Evolutionary conservation across 35 echinoderm and acorn worm species (phyloP).

Genomic region (Strongylocentrotus purpuratus): DNA sequence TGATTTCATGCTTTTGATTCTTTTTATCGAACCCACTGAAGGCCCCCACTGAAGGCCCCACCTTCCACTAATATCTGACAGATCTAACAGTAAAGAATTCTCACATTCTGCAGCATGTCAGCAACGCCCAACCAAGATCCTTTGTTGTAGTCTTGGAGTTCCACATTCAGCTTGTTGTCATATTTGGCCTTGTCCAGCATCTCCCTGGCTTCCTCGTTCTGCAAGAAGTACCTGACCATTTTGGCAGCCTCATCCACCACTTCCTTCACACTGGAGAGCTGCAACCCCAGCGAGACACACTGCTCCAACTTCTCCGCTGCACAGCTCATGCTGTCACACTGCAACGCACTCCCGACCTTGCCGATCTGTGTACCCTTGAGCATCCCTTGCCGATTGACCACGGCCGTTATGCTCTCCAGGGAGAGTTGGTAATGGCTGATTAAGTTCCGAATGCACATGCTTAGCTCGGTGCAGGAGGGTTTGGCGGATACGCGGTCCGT

Average conservation of each 20-base stretch:
- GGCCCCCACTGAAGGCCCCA: no score
- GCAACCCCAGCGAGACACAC: background rate
- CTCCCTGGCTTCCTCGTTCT: conserved; percentile 23
- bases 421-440: conserved; percentile 43
- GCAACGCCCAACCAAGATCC: background rate
- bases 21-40: no score
- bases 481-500: conserved; percentile 10
- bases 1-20: no score
- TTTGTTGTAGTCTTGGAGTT: conserved; percentile 8
- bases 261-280: conserved; percentile 12
- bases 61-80: no score
- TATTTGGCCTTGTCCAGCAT: background rate
- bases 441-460: conserved; percentile 28
- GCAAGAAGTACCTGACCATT: conserved; percentile 37
- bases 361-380: background rate
- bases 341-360: conserved; percentile 6
- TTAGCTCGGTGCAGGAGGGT: conserved; percentile 15
- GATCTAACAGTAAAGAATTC: background rate
- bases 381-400: conserved; percentile 41
- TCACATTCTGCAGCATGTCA: conserved; percentile 27
- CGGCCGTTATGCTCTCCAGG: conserved; percentile 22
- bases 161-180: background rate
- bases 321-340: conserved; percentile 49
- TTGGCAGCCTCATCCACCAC: conserved; percentile 11
- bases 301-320: conserved; percentile 50